A percentile compares a stretch with the other conserved stretches of the same genome.
phyloP scores from a whole-genome alignment of 1,140 invertebrate genomes.

The Zaprionus ornatus region DNA sequence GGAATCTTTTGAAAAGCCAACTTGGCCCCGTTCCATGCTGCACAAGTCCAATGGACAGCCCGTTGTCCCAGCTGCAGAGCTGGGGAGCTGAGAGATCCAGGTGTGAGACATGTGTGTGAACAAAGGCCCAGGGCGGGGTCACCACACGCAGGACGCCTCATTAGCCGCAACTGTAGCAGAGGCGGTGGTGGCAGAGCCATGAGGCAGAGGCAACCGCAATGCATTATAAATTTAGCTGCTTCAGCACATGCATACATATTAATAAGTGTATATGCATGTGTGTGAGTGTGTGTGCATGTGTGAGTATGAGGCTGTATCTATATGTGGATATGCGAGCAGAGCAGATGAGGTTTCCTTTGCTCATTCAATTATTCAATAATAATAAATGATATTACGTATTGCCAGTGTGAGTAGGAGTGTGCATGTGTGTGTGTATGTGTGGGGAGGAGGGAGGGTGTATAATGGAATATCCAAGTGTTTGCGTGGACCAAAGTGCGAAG shows the following conservation, averaged over 20 bases:
- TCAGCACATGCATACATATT: constrained; percentile 34
- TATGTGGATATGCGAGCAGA: constrained; percentile 1
- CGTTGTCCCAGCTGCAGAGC: constrained; percentile 12
- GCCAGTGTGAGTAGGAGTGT: not conserved
- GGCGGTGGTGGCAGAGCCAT: constrained; percentile 14
- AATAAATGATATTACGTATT: constrained; percentile 62
- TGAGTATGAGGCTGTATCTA: not conserved
- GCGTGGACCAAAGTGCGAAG: constrained; percentile 50
- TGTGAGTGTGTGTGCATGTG: constrained; percentile 23
- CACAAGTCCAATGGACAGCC: constrained; percentile 43
- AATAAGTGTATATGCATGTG: constrained; percentile 31
- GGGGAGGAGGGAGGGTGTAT: not conserved
- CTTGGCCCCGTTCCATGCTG: constrained; percentile 20
- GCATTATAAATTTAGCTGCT: constrained; percentile 74
- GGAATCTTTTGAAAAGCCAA: constrained; percentile 48
- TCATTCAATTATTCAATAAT: constrained; percentile 76
- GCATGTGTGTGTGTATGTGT: not conserved
- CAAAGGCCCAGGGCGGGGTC: constrained; percentile 13
- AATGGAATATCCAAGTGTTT: constrained; percentile 53
- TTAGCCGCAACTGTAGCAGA: constrained; percentile 61
- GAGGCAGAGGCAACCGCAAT: constrained; percentile 48
- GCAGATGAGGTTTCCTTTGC: constrained; percentile 23
- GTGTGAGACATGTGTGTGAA: constrained; percentile 48
- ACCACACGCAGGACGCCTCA: constrained; percentile 56
- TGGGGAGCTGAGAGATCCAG: constrained; percentile 14